These are phyloP conservation scores for Psilanteris sp. DNA, from an alignment of 1,140 invertebrate genomes.

Conservation along the genomic window DNA sequence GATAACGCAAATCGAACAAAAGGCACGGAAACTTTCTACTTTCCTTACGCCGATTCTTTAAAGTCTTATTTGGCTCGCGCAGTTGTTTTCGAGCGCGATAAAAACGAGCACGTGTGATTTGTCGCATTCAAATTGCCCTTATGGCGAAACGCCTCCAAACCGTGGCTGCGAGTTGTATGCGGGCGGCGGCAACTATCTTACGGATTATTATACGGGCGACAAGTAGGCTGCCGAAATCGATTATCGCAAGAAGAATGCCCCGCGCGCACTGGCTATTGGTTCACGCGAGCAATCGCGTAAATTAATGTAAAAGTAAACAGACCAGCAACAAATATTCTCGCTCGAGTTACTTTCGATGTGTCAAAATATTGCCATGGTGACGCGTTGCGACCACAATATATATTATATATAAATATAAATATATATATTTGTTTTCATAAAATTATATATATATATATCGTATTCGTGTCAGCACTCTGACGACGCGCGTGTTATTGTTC, in stretches of 20 bases:
- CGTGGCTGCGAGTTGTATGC: slow-evolving; percentile 71
- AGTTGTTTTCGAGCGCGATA: slow-evolving; percentile 35
- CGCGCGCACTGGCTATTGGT: slow-evolving; percentile 1
- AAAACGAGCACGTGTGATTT: slow-evolving; percentile 44
- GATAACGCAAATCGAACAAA: too few relatives aligned
- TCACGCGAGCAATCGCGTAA: slow-evolving; percentile 12
- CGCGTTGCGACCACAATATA: neutral
- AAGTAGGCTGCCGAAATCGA: slow-evolving; percentile 78
- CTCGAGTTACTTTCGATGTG: slow-evolving; percentile 17
- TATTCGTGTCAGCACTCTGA: too few relatives aligned
- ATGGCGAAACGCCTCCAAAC: slow-evolving; percentile 71
- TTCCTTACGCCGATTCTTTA: too few relatives aligned
- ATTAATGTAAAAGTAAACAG: slow-evolving; percentile 2
- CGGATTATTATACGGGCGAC: slow-evolving; percentile 75
- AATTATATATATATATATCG: too few relatives aligned
- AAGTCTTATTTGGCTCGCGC: neutral
- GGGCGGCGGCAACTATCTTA: slow-evolving; percentile 76
- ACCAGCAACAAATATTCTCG: neutral
- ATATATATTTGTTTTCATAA: too few relatives aligned
- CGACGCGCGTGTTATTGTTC: too few relatives aligned
- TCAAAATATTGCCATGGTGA: slow-evolving; percentile 18
- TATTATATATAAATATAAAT: too few relatives aligned
- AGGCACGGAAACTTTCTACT: neutral
- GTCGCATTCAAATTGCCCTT: slow-evolving; percentile 79
- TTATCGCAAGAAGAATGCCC: slow-evolving; percentile 55